A percentile compares a stretch with the other conserved stretches of the same genome.
These are phyloP conservation scores for Vanessa tameamea DNA, from an alignment of 1,140 invertebrate species.

Conservation along the genomic window DNA sequence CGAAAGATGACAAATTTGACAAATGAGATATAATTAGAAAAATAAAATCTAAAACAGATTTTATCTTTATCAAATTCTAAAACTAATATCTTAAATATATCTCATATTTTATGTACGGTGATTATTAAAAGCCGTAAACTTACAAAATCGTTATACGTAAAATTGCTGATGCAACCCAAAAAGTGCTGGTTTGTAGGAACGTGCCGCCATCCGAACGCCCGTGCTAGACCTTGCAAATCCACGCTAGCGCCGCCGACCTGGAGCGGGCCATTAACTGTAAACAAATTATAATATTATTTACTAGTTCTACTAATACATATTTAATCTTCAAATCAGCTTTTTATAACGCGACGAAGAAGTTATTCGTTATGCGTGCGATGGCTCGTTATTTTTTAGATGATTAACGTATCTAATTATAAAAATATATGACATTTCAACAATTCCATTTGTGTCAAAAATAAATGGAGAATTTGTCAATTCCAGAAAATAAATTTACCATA, in stretches of 20 bases:
- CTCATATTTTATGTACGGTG: not conserved
- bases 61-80: too few species aligned
- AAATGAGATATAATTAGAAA: not conserved
- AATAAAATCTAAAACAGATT: not conserved
- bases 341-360: not conserved
- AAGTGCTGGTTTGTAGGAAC: slow-evolving; percentile 86
- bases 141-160: slow-evolving; percentile 89
- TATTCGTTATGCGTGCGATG: too few species aligned
- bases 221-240: slow-evolving; percentile 82
- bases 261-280: slow-evolving; percentile 89
- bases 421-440: not conserved
- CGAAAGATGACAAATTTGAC: too few species aligned
- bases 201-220: slow-evolving; percentile 83
- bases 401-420: too few species aligned
- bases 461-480: not conserved
- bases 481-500: slow-evolving; percentile 1
- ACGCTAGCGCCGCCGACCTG: slow-evolving; percentile 91
- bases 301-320: not conserved
- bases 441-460: not conserved
- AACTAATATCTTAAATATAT: too few species aligned
- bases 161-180: slow-evolving; percentile 92
- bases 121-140: slow-evolving; percentile 42
- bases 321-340: not conserved
- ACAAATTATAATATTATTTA: slow-evolving; percentile 17
- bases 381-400: too few species aligned